These are phyloP conservation scores for Pomatorhinus ruficollis DNA, from an alignment of 2,113 vertebrate species.

Conservation along the genomic window DNA sequence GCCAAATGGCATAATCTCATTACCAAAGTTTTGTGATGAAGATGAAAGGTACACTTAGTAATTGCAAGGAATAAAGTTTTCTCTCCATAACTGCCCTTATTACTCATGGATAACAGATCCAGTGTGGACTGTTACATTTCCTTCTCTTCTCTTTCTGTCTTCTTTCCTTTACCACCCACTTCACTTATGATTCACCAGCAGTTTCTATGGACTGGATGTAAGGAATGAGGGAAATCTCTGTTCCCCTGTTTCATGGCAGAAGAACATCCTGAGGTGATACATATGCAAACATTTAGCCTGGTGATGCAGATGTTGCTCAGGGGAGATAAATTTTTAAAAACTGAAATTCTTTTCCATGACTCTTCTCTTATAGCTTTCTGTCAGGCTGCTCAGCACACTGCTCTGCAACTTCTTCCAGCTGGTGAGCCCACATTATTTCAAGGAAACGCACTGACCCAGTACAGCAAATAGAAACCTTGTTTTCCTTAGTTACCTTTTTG, in stretches of 20 bases:
- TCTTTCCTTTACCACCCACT: conserved; percentile 4
- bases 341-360: background rate
- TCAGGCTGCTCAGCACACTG: background rate
- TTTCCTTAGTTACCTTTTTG: conserved; percentile 6
- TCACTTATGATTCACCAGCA: conserved; percentile 25
- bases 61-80: conserved; percentile 15
- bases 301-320: background rate
- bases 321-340: background rate
- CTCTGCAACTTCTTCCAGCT: background rate
- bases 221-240: background rate
- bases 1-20: conserved; percentile 17
- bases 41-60: conserved; percentile 37
- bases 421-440: background rate
- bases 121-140: background rate
- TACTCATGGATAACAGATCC: background rate
- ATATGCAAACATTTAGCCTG: background rate
- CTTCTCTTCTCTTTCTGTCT: background rate
- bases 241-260: background rate
- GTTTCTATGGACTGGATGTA: background rate
- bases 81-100: background rate
- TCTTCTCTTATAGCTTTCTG: background rate
- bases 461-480: background rate
- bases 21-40: conserved; percentile 1
- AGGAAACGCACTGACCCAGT: background rate
- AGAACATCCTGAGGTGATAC: background rate